phyloP scores from a whole-genome alignment of 2,888 invertebrate species.

The Pomacea canaliculata region DNA sequence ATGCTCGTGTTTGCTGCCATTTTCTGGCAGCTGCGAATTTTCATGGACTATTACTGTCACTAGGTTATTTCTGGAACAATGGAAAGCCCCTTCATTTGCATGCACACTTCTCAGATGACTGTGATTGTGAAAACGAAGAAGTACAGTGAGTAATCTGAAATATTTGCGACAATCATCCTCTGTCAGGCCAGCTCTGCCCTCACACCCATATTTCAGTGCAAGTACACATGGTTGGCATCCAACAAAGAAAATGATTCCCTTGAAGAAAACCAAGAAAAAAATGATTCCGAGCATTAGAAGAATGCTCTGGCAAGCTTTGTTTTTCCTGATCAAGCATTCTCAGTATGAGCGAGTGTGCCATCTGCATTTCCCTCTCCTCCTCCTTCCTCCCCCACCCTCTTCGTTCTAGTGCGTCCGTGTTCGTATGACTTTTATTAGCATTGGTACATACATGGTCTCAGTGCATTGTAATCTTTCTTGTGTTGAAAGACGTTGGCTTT shows the following conservation, averaged over 20 bases:
- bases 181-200: too few relatives aligned
- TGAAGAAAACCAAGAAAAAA: too few relatives aligned
- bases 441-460: conserved; percentile 4
- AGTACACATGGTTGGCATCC: too few relatives aligned
- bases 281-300: not conserved
- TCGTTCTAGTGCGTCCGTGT: conserved; percentile 21
- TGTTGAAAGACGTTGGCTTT: conserved; percentile 27
- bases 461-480: conserved; percentile 13
- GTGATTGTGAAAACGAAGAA: too few relatives aligned
- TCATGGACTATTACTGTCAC: too few relatives aligned
- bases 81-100: too few relatives aligned
- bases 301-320: conserved; percentile 1
- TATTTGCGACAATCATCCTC: too few relatives aligned
- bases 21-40: not conserved
- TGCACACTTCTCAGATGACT: too few relatives aligned
- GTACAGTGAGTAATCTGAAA: too few relatives aligned
- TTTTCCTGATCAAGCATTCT: conserved; percentile 17
- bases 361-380: not conserved
- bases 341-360: conserved; percentile 11
- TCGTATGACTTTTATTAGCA: conserved; percentile 14
- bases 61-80: too few relatives aligned
- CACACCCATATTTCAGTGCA: too few relatives aligned
- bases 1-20: conserved; percentile 13
- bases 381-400: not conserved
- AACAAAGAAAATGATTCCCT: too few relatives aligned